A percentile compares a stretch with the other conserved stretches of the same genome.
phyloP scores from a whole-genome alignment of 1,140 invertebrate genomes.

The Asobara japonica region DNA sequence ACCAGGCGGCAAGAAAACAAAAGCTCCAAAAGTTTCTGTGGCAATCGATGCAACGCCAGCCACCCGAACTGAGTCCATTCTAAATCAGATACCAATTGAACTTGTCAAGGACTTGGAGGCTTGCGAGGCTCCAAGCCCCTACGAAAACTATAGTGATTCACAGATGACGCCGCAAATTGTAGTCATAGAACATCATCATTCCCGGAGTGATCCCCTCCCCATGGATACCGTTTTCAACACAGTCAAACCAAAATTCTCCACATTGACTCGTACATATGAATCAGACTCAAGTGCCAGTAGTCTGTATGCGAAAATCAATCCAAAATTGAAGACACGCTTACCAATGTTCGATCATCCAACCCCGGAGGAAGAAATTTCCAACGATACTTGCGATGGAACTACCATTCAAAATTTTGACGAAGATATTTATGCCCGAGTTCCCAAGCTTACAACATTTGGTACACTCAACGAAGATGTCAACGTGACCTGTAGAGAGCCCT shows the following conservation, averaged over 20 bases:
- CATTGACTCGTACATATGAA: constrained; percentile 50
- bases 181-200: constrained; percentile 74
- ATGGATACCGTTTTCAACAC: constrained; percentile 53
- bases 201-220: constrained; percentile 73
- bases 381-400: constrained; percentile 23
- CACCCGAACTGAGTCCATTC: constrained; percentile 74
- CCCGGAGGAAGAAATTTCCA: constrained; percentile 26
- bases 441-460: constrained; percentile 62
- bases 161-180: constrained; percentile 53
- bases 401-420: constrained; percentile 36
- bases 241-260: constrained; percentile 47
- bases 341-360: constrained; percentile 35
- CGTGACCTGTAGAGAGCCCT: constrained; percentile 72
- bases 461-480: constrained; percentile 71
- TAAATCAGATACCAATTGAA: constrained; percentile 81
- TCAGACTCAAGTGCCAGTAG: constrained; percentile 62
- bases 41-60: constrained; percentile 79
- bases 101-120: constrained; percentile 65
- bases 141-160: constrained; percentile 27
- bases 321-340: constrained; percentile 54
- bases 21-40: constrained; percentile 76
- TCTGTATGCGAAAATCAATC: constrained; percentile 62
- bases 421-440: constrained; percentile 51
- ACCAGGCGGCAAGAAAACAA: constrained; percentile 61
- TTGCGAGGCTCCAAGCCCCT: constrained; percentile 19